These are phyloP conservation scores for Megastigmus dorsalis DNA, from an alignment of 2,888 invertebrate genomes.

Conservation along the genomic window DNA sequence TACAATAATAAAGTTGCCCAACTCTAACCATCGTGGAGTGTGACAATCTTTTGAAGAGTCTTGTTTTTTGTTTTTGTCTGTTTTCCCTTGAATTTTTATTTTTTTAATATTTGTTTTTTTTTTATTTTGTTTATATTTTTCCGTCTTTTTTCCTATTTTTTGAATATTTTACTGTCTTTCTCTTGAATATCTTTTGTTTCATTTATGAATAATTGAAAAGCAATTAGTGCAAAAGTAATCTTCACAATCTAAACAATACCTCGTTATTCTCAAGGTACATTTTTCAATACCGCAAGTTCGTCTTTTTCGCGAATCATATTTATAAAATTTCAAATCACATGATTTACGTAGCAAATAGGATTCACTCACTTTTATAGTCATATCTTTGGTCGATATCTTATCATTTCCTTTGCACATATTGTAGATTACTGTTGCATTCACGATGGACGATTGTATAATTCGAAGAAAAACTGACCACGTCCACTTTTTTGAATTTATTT, in stretches of 20 bases:
- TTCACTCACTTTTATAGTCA: conserved; percentile 8
- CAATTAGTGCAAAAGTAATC: conserved; percentile 8
- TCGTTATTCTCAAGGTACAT: conserved; percentile 2
- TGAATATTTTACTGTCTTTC: background rate
- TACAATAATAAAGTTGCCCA: background rate
- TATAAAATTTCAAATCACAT: too few species aligned
- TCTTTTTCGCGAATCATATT: conserved; percentile 12
- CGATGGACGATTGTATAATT: too few species aligned
- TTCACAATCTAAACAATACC: conserved; percentile 16
- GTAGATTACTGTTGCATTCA: conserved; percentile 15
- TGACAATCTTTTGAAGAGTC: background rate
- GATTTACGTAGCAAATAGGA: conserved; percentile 10
- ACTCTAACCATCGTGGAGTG: background rate
- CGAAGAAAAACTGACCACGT: conserved; percentile 20
- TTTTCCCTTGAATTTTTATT: too few species aligned
- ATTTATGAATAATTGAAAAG: conserved; percentile 2
- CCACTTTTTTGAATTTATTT: conserved; percentile 23
- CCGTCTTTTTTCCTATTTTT: background rate
- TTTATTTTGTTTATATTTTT: too few species aligned
- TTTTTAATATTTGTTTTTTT: too few species aligned
- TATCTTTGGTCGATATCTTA: conserved; percentile 9
- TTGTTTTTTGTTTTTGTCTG: background rate
- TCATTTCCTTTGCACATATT: background rate
- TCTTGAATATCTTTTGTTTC: background rate
- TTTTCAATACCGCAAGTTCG: conserved; percentile 1